Base-by-base conservation (phyloP, 1,140 invertebrate species). In the Drosophila sulfurigaster region DNA sequence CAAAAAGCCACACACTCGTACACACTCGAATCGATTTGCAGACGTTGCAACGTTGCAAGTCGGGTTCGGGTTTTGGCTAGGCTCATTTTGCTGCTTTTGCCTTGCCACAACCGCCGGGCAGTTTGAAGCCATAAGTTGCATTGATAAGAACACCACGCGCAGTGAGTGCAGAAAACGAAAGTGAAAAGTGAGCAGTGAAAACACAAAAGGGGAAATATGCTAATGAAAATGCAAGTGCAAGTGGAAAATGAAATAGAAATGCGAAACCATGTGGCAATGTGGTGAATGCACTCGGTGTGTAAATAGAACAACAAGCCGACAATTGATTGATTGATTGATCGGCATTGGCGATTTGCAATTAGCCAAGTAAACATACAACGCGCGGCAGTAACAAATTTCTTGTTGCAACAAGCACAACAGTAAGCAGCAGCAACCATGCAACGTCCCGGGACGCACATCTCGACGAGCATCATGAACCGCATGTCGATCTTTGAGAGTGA, bases 401-500 rank as follows among this genome's bases (percentile, higher is more conserved):
- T 4, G 7, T 56, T 41, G 13, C 54, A 15, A 41, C 3, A 7
- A 13, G n/a, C 30, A 13, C 48, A 13, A 41, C 30, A 41, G 49
- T 1, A 41, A 41, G 8, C 38, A 41, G 5, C 25, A 58, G 30
- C 35, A 30, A 79, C 46, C 73, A 91, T 91, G 89, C 87, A 89
- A 70, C 89, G 89, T 20, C 79, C 89, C 43, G 49, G 66, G 48
- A 49, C 88, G 66, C 89, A 87, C 49, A 91, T 91, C 32, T 86
- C 89, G 28, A 71, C 76, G 5, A 82, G 60, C 75, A 91, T 91
- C 73, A 90, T 91, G 89, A 91, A 66, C 62, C 89, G 89, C 78
- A 91, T 91, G 89, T 80, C 79, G 58, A 65, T 91, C 73, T 91
- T 91, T 70, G 89, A 91, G 82, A 91, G 89, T 91, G 82, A 91